phyloP scores from a whole-genome alignment of 1,140 invertebrate species.

The Lepidurus couesii region DNA sequence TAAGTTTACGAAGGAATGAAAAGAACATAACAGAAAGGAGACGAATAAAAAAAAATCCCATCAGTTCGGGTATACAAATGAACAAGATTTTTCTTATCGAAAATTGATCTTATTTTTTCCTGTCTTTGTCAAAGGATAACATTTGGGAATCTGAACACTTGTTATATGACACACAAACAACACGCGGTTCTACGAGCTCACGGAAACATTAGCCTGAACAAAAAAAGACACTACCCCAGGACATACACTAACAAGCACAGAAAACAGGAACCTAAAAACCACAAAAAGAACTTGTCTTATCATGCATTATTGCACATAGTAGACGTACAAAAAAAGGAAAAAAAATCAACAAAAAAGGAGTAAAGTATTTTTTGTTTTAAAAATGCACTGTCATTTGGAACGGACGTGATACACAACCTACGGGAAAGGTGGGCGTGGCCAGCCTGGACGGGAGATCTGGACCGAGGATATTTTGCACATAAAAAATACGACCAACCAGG shows the following conservation, averaged over 20 bases:
- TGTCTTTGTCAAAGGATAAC: background rate
- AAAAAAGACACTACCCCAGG: slow-evolving; percentile 10
- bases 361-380: background rate
- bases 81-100: background rate
- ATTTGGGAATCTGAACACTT: slow-evolving; percentile 18
- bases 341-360: background rate
- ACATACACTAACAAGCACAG: slow-evolving; percentile 19
- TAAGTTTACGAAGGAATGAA: background rate
- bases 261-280: slow-evolving; percentile 22
- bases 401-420: slow-evolving; percentile 21
- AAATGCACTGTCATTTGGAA: slow-evolving; percentile 22
- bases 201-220: background rate
- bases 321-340: background rate
- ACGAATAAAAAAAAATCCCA: background rate
- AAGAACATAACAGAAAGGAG: background rate
- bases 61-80: background rate
- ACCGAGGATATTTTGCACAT: slow-evolving; percentile 19
- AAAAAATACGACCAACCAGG: slow-evolving; percentile 14
- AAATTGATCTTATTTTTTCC: slow-evolving; percentile 14
- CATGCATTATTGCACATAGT: slow-evolving; percentile 19
- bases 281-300: slow-evolving; percentile 13
- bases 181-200: background rate
- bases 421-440: slow-evolving; percentile 9
- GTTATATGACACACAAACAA: background rate
- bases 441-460: slow-evolving; percentile 20